Evolutionary conservation across 2,113 vertebrate genomes (phyloP).

Genomic region (Rhinopomastus cyanomelas): DNA sequence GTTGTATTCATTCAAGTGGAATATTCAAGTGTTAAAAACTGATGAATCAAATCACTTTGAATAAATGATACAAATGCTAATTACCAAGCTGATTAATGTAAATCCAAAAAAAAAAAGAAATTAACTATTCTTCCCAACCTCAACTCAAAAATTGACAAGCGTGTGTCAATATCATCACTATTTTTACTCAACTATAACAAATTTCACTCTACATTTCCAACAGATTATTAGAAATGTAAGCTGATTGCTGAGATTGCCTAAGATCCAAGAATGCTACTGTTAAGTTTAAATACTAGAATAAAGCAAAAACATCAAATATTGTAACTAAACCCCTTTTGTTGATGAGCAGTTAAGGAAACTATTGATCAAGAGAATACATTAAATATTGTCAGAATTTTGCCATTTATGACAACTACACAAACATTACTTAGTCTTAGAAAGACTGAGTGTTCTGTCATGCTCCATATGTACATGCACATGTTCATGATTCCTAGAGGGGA

Average conservation of each 20-base stretch:
- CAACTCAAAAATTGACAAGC: neutral
- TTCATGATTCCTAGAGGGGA: neutral
- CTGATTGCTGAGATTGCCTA: neutral
- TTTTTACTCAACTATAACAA: neutral
- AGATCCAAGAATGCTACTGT: neutral
- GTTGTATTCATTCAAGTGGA: neutral
- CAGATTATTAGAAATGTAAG: neutral
- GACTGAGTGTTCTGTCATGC: neutral
- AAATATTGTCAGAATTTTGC: neutral
- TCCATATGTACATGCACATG: neutral
- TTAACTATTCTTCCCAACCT: neutral
- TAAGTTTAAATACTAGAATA: neutral
- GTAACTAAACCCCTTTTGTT: neutral
- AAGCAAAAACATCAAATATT: neutral
- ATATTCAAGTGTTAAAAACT: neutral
- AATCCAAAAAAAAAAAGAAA: neutral
- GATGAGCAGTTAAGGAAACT: neutral
- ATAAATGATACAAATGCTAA: neutral
- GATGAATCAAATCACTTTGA: neutral
- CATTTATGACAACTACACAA: neutral
- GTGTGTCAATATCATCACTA: neutral
- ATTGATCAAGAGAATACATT: neutral
- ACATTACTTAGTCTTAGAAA: neutral
- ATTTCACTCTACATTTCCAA: neutral
- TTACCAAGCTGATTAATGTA: neutral